Evolutionary conservation across 2,113 vertebrate genomes (phyloP).

Genomic region (Indicator indicator): DNA sequence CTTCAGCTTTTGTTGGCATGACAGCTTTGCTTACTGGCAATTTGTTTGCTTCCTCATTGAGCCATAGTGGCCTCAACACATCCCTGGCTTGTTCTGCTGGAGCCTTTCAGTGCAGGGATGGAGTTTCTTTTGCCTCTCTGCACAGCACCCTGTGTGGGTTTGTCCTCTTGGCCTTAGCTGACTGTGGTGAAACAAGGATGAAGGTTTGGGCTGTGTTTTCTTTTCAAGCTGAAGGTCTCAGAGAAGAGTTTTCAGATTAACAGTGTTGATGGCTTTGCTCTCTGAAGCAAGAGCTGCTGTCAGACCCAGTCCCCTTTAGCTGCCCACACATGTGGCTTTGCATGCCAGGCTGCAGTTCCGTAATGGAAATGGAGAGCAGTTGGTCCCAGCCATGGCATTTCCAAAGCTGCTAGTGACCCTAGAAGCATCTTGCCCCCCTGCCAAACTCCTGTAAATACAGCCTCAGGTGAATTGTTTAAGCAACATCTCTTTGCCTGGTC

Average conservation of each 20-base stretch:
- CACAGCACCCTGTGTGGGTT: not conserved
- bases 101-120: not conserved
- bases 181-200: not conserved
- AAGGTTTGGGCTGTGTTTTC: not conserved
- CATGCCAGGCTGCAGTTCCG: not conserved
- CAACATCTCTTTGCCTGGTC: not conserved
- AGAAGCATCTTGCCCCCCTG: not conserved
- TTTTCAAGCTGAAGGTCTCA: not conserved
- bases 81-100: not conserved
- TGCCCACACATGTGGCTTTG: not conserved
- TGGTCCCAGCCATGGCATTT: not conserved
- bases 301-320: not conserved
- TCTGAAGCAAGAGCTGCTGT: slow-evolving; percentile 5
- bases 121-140: not conserved
- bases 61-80: not conserved
- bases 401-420: not conserved
- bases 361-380: not conserved
- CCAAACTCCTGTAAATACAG: slow-evolving; percentile 15
- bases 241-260: not conserved
- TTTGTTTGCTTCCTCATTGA: not conserved
- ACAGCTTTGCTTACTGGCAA: not conserved
- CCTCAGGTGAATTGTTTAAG: not conserved
- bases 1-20: not conserved
- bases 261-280: not conserved
- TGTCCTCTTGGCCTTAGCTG: not conserved